A percentile compares a stretch with the other conserved stretches of the same genome.
Evolutionary conservation across 2,888 invertebrate species (phyloP).

Genomic region (Margaritifera margaritifera): DNA sequence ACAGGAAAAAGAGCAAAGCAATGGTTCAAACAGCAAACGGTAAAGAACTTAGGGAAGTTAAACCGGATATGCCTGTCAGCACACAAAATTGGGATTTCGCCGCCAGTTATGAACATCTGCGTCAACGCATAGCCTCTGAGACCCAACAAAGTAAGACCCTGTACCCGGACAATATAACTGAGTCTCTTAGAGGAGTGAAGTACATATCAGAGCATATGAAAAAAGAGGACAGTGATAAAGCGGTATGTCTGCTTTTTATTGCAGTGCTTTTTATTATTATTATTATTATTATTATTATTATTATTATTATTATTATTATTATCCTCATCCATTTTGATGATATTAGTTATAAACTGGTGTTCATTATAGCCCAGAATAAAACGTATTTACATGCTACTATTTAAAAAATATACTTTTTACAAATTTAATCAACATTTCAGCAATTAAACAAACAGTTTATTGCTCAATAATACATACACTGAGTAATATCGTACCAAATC

Average conservation of each 20-base stretch:
- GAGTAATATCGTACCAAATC: too few species aligned
- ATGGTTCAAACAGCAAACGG: constrained; percentile 59
- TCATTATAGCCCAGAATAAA: too few species aligned
- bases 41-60: constrained; percentile 57
- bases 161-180: constrained; percentile 58
- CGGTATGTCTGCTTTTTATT: constrained; percentile 38
- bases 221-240: constrained; percentile 56
- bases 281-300: too few species aligned
- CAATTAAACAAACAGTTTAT: too few species aligned
- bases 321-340: too few species aligned
- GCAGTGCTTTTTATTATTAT: too few species aligned
- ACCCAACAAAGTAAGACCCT: constrained; percentile 20
- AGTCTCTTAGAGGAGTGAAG: constrained; percentile 54
- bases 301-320: too few species aligned
- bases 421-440: too few species aligned
- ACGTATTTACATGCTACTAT: too few species aligned
- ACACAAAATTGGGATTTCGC: not conserved
- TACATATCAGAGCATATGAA: constrained; percentile 65
- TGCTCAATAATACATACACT: too few species aligned
- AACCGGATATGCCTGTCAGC: not conserved
- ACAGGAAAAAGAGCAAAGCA: constrained; percentile 33
- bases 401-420: too few species aligned
- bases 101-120: constrained; percentile 16
- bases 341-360: too few species aligned
- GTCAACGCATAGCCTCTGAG: constrained; percentile 11